Percentiles rank a stretch among this genome's conserved stretches.
phyloP scores from a whole-genome alignment of 2,888 invertebrate species.

The Pollenia amentaria region DNA sequence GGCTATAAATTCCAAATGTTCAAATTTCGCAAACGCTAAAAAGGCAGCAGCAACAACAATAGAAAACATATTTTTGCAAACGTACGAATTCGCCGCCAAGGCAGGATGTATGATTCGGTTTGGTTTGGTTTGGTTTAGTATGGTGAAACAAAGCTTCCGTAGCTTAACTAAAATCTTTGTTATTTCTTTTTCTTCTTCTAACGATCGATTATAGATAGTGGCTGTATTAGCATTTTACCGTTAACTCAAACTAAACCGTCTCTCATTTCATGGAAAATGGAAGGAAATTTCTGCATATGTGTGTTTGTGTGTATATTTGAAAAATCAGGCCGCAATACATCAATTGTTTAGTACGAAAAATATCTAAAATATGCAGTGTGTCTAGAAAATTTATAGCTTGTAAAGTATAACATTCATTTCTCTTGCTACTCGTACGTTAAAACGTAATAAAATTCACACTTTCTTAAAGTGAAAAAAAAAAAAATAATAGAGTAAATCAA shows the following conservation, averaged over 20 bases:
- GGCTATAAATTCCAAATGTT: constrained; percentile 71
- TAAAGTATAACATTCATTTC: constrained; percentile 54
- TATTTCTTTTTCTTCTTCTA: constrained; percentile 55
- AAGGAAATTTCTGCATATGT: constrained; percentile 49
- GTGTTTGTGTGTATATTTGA: constrained; percentile 15
- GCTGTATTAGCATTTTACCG: constrained; percentile 71
- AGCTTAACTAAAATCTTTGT: constrained; percentile 57
- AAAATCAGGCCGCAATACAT: constrained; percentile 63
- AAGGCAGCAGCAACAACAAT: constrained; percentile 10
- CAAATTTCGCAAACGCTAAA: constrained; percentile 48
- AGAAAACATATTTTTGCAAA: constrained; percentile 19
- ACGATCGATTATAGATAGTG: constrained; percentile 71
- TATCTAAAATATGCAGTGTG: constrained; percentile 38
- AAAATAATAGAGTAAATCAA: neutral
- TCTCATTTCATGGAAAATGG: constrained; percentile 29
- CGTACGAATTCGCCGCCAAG: neutral
- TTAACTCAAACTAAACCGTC: constrained; percentile 42
- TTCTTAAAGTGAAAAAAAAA: constrained; percentile 30
- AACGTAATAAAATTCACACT: constrained; percentile 67
- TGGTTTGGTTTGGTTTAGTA: neutral
- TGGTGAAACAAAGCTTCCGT: constrained; percentile 69
- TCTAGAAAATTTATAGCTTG: constrained; percentile 66
- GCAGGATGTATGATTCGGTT: constrained; percentile 61
- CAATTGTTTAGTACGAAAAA: constrained; percentile 59
- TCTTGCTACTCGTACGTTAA: constrained; percentile 19